Conservation (phyloP, 2,888 invertebrate genomes). For the Spodoptera exigua region DNA sequence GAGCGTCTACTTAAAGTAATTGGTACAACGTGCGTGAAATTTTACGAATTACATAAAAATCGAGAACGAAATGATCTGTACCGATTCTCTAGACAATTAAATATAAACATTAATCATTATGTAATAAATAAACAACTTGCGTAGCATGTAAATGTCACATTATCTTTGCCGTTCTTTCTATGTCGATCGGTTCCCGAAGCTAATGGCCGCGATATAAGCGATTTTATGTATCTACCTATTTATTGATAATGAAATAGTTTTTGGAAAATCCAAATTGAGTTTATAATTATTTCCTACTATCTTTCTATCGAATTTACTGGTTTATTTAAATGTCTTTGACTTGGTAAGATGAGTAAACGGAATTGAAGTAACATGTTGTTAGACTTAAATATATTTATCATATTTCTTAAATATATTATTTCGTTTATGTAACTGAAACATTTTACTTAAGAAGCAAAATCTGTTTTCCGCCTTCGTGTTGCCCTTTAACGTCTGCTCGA, state of each 20-base stretch:
- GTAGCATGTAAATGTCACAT: constrained; percentile 56
- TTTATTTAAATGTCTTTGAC: not conserved
- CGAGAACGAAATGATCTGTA: constrained; percentile 22
- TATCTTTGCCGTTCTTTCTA: constrained; percentile 43
- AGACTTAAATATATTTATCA: not conserved
- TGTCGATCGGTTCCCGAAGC: constrained; percentile 33
- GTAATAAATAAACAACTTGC: constrained; percentile 53
- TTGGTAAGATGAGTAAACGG: no score
- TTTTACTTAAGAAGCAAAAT: constrained; percentile 7
- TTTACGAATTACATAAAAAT: constrained; percentile 30
- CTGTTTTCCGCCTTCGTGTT: constrained; percentile 35
- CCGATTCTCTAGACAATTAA: constrained; percentile 42
- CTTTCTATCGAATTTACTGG: no score
- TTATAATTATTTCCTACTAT: constrained; percentile 14
- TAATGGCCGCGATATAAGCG: constrained; percentile 35
- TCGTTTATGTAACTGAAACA: constrained; percentile 12
- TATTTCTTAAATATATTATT: constrained; percentile 3
- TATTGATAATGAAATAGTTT: constrained; percentile 27
- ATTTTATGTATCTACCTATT: not conserved
- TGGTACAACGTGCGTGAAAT: constrained; percentile 32
- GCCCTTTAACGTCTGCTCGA: constrained; percentile 36
- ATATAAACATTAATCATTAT: constrained; percentile 53
- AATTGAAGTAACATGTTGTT: no score
- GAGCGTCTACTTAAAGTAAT: constrained; percentile 25
- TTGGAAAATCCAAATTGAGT: constrained; percentile 14